These are phyloP conservation scores for Mellivora capensis DNA, from an alignment of 2,113 vertebrate species.

Conservation along the genomic window DNA sequence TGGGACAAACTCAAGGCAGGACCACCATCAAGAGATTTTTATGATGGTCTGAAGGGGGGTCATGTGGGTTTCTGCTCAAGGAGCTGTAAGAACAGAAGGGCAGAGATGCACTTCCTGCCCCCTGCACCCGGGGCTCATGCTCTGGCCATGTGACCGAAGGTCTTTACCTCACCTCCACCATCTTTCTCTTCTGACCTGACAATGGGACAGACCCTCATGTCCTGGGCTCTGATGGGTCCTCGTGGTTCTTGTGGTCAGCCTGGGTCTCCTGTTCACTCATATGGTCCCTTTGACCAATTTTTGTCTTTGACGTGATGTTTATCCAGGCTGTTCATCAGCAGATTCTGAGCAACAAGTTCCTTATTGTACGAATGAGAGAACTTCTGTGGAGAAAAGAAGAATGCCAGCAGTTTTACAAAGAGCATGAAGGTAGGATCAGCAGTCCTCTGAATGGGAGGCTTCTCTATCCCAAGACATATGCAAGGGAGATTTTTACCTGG, in stretches of 20 bases:
- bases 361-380: conserved; percentile 87
- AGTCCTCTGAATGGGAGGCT: background rate
- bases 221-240: background rate
- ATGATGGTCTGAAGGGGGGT: background rate
- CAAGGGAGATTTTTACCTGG: background rate
- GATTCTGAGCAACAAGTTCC: conserved; percentile 89
- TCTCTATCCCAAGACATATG: background rate
- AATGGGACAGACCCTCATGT: background rate
- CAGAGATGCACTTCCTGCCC: background rate
- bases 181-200: background rate
- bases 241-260: background rate
- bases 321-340: conserved; percentile 90
- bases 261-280: background rate
- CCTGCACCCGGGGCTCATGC: background rate
- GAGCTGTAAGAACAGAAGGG: background rate
- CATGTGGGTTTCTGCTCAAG: background rate
- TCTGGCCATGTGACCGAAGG: background rate
- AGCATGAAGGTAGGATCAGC: conserved; percentile 88
- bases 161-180: background rate
- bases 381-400: conserved; percentile 87
- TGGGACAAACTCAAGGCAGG: background rate
- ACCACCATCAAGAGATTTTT: background rate
- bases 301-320: background rate
- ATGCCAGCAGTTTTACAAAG: conserved; percentile 91
- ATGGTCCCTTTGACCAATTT: background rate